These are phyloP conservation scores for Palythoa grandiflora DNA, from an alignment of 92 coral and sea anemone species.

Conservation along the genomic window DNA sequence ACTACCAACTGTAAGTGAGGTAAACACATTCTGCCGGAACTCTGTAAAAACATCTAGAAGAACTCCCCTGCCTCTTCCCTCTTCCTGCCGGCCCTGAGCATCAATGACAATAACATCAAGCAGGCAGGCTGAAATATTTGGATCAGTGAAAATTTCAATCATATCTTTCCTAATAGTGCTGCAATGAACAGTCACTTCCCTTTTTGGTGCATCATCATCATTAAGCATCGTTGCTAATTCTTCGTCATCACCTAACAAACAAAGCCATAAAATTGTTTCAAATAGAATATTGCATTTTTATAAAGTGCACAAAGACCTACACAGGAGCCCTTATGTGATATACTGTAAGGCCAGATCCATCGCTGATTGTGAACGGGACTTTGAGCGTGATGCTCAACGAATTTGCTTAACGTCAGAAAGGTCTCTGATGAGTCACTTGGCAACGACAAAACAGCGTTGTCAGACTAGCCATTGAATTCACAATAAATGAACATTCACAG, in stretches of 20 bases:
- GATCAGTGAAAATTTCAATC: conserved; percentile 54
- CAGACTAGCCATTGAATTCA: no score
- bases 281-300: no score
- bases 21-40: conserved; percentile 56
- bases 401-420: no score
- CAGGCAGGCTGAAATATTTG: conserved; percentile 8
- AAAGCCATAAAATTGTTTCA: neutral
- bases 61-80: conserved; percentile 66
- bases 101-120: conserved; percentile 45
- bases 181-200: conserved; percentile 38
- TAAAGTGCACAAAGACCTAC: neutral
- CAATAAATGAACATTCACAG: no score
- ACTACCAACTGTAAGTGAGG: conserved; percentile 47
- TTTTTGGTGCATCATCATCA: conserved; percentile 21
- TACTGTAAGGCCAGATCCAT: no score
- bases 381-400: no score
- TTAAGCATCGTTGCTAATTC: conserved; percentile 23
- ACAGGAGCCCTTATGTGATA: neutral
- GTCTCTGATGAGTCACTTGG: no score
- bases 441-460: no score
- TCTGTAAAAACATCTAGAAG: conserved; percentile 54
- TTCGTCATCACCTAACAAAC: conserved; percentile 6
- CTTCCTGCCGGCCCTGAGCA: conserved; percentile 50
- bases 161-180: conserved; percentile 46
- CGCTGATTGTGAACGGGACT: no score